Evolutionary conservation across 2,888 invertebrate genomes (phyloP).

Genomic region (Geotrupes spiniger): DNA sequence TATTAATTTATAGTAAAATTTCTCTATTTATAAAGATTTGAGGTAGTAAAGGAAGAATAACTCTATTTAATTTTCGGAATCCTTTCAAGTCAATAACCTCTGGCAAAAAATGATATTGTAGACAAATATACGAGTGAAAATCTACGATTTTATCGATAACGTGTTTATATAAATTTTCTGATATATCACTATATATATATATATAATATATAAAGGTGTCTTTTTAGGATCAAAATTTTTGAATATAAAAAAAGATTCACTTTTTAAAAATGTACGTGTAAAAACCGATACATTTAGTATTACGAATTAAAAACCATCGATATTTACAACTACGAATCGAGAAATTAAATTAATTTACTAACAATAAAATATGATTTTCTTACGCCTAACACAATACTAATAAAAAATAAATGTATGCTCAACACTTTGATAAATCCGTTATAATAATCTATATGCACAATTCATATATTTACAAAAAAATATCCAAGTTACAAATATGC

Average conservation of each 20-base stretch:
- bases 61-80: no score
- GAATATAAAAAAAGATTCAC: constrained; percentile 4
- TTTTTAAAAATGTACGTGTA: constrained; percentile 8
- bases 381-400: constrained; percentile 43
- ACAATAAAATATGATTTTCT: constrained; percentile 19
- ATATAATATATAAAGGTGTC: constrained; percentile 1
- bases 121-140: no score
- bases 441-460: constrained; percentile 52
- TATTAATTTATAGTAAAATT: no score
- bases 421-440: constrained; percentile 50
- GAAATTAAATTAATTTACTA: constrained; percentile 14
- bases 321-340: constrained; percentile 19
- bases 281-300: constrained; percentile 16
- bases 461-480: constrained; percentile 51
- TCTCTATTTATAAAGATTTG: no score
- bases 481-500: constrained; percentile 46
- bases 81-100: no score
- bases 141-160: no score
- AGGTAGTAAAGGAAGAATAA: no score
- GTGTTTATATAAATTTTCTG: no score
- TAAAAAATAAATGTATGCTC: constrained; percentile 44
- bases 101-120: no score
- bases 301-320: constrained; percentile 18
- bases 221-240: constrained; percentile 6
- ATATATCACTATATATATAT: background rate